Evolutionary conservation across 2,113 vertebrate genomes (phyloP).

Genomic region (Microcebus murinus): DNA sequence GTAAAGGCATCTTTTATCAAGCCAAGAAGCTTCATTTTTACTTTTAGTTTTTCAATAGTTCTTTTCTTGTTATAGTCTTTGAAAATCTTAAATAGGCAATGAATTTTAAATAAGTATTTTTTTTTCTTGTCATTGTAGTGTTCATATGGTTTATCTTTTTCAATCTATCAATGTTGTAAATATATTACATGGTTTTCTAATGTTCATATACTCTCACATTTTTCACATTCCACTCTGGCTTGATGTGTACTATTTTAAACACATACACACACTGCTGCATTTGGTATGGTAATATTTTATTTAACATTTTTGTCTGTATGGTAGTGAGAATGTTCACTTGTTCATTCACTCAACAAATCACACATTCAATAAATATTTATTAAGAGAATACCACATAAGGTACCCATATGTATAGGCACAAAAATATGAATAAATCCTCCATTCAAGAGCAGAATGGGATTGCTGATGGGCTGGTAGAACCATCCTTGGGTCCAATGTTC

Average conservation of each 20-base stretch:
- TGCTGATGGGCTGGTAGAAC: no score
- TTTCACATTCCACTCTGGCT: not conserved
- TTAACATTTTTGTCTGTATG: constrained; percentile 1
- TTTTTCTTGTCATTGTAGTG: not conserved
- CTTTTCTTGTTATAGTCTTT: not conserved
- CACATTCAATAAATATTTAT: not conserved
- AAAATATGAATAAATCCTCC: not conserved
- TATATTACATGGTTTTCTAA: not conserved
- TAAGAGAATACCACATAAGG: not conserved
- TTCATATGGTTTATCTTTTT: not conserved
- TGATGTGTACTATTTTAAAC: constrained; percentile 4
- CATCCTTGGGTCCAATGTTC: no score
- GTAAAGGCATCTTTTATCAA: not conserved
- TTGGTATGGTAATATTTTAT: not conserved
- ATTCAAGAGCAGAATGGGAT: not conserved
- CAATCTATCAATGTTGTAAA: not conserved
- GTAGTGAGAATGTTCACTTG: not conserved
- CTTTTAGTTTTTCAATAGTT: not conserved
- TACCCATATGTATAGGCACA: not conserved
- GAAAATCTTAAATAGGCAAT: not conserved
- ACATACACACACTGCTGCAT: not conserved
- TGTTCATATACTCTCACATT: constrained; percentile 8
- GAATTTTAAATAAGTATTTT: not conserved
- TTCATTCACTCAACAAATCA: constrained; percentile 1
- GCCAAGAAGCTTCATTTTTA: not conserved